A percentile compares a stretch with the other conserved stretches of the same genome.
phyloP scores from a whole-genome alignment of 2,113 vertebrate species.

The Oreocharis arfaki region DNA sequence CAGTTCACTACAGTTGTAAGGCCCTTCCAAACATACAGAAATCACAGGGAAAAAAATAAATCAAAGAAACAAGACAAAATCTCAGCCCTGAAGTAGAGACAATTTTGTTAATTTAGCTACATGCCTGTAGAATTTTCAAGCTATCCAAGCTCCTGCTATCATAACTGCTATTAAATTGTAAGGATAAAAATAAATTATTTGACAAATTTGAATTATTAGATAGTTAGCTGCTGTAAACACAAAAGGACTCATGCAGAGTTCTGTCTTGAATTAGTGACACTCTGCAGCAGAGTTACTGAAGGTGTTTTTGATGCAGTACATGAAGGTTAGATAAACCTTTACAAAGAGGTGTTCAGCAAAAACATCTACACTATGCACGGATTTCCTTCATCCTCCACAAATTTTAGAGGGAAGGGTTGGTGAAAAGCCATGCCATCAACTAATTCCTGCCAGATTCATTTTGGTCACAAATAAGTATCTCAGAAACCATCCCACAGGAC shows the following conservation, averaged over 20 bases:
- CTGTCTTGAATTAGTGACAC: not conserved
- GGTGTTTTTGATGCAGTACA: not conserved
- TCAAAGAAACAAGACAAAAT: not conserved
- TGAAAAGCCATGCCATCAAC: not conserved
- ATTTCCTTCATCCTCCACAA: not conserved
- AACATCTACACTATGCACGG: not conserved
- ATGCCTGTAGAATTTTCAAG: not conserved
- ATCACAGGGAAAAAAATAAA: not conserved
- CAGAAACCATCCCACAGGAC: not conserved
- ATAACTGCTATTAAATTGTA: not conserved
- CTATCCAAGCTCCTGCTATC: not conserved
- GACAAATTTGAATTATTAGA: not conserved
- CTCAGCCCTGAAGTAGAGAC: not conserved
- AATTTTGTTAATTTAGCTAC: not conserved
- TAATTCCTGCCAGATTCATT: not conserved
- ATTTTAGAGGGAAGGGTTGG: not conserved
- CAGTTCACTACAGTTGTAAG: not conserved
- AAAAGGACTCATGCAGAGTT: not conserved
- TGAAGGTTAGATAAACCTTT: not conserved
- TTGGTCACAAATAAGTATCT: not conserved
- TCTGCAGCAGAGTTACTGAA: not conserved
- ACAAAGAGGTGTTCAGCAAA: not conserved
- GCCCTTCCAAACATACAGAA: not conserved
- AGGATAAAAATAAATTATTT: constrained; percentile 1
- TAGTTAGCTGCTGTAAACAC: constrained; percentile 23